phyloP scores from a whole-genome alignment of 2,113 vertebrate species.

The Elaphurus davidianus region DNA sequence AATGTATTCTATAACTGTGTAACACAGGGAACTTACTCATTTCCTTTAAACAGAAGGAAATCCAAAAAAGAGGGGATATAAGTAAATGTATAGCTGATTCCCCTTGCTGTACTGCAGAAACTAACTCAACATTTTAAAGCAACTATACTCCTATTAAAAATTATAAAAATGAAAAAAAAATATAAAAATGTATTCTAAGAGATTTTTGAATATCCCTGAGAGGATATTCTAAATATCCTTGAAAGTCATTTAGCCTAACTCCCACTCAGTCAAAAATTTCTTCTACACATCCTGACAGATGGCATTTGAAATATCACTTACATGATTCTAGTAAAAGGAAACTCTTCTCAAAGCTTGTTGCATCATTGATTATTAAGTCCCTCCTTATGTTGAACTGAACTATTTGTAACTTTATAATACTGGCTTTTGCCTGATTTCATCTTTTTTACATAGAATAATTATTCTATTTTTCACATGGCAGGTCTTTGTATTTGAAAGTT shows the following conservation, averaged over 20 bases:
- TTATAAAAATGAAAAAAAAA: background rate
- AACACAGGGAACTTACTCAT: background rate
- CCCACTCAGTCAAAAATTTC: conserved; percentile 15
- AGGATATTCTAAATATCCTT: background rate
- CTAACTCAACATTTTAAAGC: background rate
- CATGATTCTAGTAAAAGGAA: conserved; percentile 50
- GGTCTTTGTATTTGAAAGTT: background rate
- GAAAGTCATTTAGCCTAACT: conserved; percentile 43
- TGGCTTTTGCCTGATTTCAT: background rate
- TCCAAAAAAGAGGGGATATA: background rate
- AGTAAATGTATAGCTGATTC: background rate
- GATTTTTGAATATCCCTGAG: conserved; percentile 20
- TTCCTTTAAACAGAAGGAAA: background rate
- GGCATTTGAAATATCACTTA: conserved; percentile 54
- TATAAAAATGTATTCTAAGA: background rate
- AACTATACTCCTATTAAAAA: background rate
- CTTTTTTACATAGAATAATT: background rate
- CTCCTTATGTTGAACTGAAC: background rate
- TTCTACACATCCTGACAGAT: conserved; percentile 39
- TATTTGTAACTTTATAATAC: background rate
- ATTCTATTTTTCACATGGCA: background rate
- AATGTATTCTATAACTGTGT: background rate
- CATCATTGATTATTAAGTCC: background rate
- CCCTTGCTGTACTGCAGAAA: background rate
- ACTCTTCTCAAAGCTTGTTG: background rate